Evolutionary conservation across 2,888 invertebrate species (phyloP), one percentile per base, ranked within the genome.

Genomic region (Macrophya annulata): DNA sequence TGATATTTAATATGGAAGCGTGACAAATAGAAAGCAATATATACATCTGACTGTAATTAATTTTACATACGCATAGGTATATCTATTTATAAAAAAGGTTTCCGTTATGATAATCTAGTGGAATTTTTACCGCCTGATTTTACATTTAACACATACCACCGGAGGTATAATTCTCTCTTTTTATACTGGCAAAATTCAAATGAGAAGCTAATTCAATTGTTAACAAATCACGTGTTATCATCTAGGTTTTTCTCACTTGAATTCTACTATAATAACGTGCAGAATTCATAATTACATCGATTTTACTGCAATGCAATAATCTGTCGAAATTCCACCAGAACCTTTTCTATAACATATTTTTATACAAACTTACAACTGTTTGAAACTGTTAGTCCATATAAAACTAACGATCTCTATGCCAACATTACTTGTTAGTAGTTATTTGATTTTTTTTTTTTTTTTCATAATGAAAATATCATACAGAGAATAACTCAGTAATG

Each of bases 21-120:
- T 76, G 76, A 48, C 45, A 31, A 55, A 77, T 77, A n/a, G 77
- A n/a, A 37, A 31, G 55, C 77, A 77, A 37, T 77, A 15, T 55
- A 76, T 51, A 77, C 31, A 25, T 77, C 77, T 55, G 55, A 77
- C 31, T 77, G 77, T 77, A 37, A 77, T 51, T 55, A 55, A 77
- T 55, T 77, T 77, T 51, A 77, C 77, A 48, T 37, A 31, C n/a
- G 25, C 25, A 77, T 55, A 31, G 31, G 31, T 31, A 51, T 31
- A n/a, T 68, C 31, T 55, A 77, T 37, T 51, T 51, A 51, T 55
- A 55, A 31, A 37, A 31, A 77, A 31, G 25, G 17, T 77, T 48
- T 77, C 15, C 17, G 12, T 77, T 51, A 48, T 51, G 31, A 77
- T 25, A 37, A 55, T 48, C 37, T 37, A n/a, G 40, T 77, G n/a